Evolutionary conservation across 2,888 invertebrate genomes (phyloP), one percentile per base, ranked within the genome.

Genomic region (Mayetiola destructor): DNA sequence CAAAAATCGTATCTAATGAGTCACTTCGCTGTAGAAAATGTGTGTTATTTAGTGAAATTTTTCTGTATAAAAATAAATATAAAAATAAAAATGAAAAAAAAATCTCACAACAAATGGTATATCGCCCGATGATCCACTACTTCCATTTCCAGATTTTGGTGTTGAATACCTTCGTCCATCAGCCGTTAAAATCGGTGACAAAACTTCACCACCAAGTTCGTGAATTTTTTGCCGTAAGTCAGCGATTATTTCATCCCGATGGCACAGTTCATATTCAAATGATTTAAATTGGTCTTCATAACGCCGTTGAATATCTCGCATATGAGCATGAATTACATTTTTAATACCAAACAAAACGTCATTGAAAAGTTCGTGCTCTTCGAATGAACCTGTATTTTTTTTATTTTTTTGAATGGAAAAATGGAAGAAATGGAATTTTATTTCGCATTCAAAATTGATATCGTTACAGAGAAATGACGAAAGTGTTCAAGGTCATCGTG

Each of bases 321-420:
- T 73, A 69, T 84, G 84, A 21, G 79, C 79, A 70, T 85, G 85
- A 71, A 90, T 85, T 54, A 88, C 84, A 68, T 87, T 84, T 68
- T 86, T 85, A 60, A 90, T 87, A 60, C 84, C 88, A 62, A 81
- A 71, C 53, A 89, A 75, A 23, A 90, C 81, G 69, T 88, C 88
- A 36, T 84, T 82, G 67, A 88, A 83, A 73, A 85, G 87, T 68
- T 88, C 88, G 66, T 88, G 87, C 64, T 87, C 84, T 67, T 82
- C 82, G 58, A 80, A 69, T 29, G 80, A 78, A 61, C 80, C 82
- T 82, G 71, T 27, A 42, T 30, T 39, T 12, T 32, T 32, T 32
- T 12, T 9, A 9, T n/a, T n/a, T n/a, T n/a, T n/a, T n/a, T n/a
- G n/a, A n/a, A n/a, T n/a, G n/a, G n/a, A n/a, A n/a, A n/a, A n/a